Evolutionary conservation across 1,140 invertebrate species (phyloP), one percentile per base, ranked within the genome.

Genomic region (Musca vetustissima): DNA sequence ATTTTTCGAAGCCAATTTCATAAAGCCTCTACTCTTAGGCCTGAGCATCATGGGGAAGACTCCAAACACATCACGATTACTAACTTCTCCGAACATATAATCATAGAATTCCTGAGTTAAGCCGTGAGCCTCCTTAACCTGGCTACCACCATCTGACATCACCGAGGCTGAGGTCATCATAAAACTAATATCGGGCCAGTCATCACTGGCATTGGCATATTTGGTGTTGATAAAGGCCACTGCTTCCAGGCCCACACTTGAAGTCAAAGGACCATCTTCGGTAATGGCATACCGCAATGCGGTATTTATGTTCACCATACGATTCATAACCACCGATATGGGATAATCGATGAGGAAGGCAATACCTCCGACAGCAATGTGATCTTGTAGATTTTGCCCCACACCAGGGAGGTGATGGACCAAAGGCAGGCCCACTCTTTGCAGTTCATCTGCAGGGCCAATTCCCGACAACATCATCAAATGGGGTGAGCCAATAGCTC

Each of bases 161-260:
- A 90, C 91, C 0, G 91, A 92, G 0, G 90, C 88, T n/a, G 92
- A 91, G 0, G 92, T 90, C 77, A 95, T 83, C 90, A 80, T 95
- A 75, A 95, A 94, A 72, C 95, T 92, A 66, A 95, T 94, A 75
- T 96, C 94, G 0, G 93, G 93, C 92, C 92, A 95, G 75, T 95
- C 93, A 68, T 93, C 91, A 0, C 87, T 87, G 68, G 88, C 83
- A 76, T 95, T 95, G 0, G 90, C 91, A 76, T 94, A 95, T 79
- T 94, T 94, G 0, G 93, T 95, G 0, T 91, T 89, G 50, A 95
- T 92, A 75, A 95, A 95, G 0, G 90, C 92, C 0, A 94, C 91
- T 0, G 91, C 90, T 82, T 95, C 93, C 50, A 95, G 80, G 0
- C 93, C 93, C 4, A 94, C 87, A 71, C 89, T 93, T 0, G 91